Base-by-base conservation (phyloP, 2,797 vertebrate genomes). In the Odontamblyopus rebecca region DNA sequence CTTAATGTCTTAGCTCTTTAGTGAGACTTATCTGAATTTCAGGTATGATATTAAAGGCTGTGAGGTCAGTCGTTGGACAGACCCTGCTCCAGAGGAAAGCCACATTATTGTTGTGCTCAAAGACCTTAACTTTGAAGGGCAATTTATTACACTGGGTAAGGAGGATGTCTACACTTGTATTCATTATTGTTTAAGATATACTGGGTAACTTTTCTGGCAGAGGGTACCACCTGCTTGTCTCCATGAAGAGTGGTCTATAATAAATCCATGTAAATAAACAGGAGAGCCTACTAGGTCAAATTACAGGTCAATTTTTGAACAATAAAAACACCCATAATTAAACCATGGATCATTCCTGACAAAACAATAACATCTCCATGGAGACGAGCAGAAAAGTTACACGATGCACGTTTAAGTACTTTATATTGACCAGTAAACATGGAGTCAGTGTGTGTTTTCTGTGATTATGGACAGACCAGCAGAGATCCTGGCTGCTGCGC, bases 41-140 rank as follows among this genome's bases (percentile, higher is more conserved):
- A 98, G 96, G 85, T 98, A 96, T 6, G 96, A 98, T 81, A 95
- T 98, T 67, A 97, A 98, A 69, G 96, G 96, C 71, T 98, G 96
- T 18, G 86, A 95, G 72, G 88, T 96, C 73, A 95, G 93, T 71
- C 93, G 96, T 0, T 96, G 95, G 96, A 95, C 95, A 0, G 93
- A 95, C 0, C 95, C 95, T 0, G 79, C 83, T 0, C 91, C 94
- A 0, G 93, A 95, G 41, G 92, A 91, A 18, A 95, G 91, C 81
- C 90, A 91, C 18, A 78, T 95, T n/a, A 89, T 96, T 18, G 84
- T 95, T 62, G 95, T 97, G 73, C 92, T 97, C n/a, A 98, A 98
- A 87, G 96, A 97, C 82, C 90, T 94, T 67, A 97, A 97, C 90
- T 97, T 97, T 74, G 91, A 94, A 78, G 94, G 92, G 65, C 94